Conservation (phyloP, 2,113 vertebrate species). For the Sclerurus mexicanus region DNA sequence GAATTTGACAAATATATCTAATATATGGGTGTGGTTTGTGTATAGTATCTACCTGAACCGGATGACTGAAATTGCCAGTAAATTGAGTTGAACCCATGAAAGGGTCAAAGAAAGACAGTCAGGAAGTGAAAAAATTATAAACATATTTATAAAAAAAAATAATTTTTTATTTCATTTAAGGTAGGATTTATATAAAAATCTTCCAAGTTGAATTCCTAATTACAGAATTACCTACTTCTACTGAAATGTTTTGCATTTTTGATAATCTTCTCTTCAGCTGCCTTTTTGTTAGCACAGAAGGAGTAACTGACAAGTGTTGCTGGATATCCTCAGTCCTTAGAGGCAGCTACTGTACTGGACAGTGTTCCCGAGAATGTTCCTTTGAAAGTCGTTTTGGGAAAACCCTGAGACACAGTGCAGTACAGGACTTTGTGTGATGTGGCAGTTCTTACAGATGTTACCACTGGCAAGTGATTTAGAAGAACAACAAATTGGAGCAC, state of each 20-base stretch:
- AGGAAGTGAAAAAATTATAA: background rate
- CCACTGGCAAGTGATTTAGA: background rate
- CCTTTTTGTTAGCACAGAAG: background rate
- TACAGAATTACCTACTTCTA: background rate
- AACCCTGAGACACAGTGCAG: background rate
- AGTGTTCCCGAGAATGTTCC: background rate
- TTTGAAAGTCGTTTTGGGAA: background rate
- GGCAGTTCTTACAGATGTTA: slow-evolving; percentile 6
- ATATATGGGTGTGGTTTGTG: background rate
- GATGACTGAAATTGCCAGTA: background rate
- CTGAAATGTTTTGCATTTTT: background rate
- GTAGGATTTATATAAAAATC: background rate
- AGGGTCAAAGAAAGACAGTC: background rate
- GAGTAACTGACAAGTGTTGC: background rate
- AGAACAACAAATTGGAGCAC: background rate
- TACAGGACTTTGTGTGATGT: background rate
- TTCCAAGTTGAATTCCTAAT: background rate
- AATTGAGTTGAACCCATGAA: background rate
- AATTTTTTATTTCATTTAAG: background rate
- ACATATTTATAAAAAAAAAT: background rate
- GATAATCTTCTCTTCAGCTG: background rate
- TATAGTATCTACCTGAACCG: background rate
- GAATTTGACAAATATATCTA: background rate
- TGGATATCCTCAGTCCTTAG: background rate
- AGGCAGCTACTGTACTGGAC: background rate